Evolutionary conservation across 2,888 invertebrate species (phyloP).

Genomic region (Trissonchulus latispiculum): DNA sequence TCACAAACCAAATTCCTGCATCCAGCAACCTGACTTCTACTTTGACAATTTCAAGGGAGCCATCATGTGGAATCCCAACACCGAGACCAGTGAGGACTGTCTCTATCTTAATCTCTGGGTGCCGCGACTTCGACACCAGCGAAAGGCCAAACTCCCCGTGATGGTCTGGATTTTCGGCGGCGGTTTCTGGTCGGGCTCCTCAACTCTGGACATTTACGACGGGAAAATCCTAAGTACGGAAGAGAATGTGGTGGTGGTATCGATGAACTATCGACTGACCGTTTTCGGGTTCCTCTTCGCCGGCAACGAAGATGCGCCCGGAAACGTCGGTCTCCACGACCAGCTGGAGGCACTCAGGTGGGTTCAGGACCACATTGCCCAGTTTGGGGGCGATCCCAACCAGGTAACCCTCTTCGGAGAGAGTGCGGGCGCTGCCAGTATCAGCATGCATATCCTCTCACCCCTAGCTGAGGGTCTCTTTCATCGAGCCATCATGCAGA

Average conservation of each 20-base stretch:
- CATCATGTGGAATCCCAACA: conserved; percentile 94
- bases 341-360: conserved; percentile 72
- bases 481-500: conserved; percentile 67
- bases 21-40: conserved; percentile 75
- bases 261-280: conserved; percentile 88
- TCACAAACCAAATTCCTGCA: conserved; percentile 72
- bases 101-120: conserved; percentile 90
- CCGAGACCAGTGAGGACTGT: conserved; percentile 86
- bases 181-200: conserved; percentile 69
- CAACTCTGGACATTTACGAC: conserved; percentile 84
- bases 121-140: conserved; percentile 50
- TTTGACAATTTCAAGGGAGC: conserved; percentile 65
- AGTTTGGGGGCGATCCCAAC: conserved; percentile 37
- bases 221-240: conserved; percentile 74
- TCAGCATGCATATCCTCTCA: conserved; percentile 56
- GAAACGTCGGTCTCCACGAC: conserved; percentile 89
- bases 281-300: conserved; percentile 60
- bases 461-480: conserved; percentile 42
- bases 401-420: conserved; percentile 66
- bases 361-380: conserved; percentile 63
- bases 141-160: conserved; percentile 52
- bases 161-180: conserved; percentile 74
- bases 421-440: conserved; percentile 88
- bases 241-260: conserved; percentile 77
- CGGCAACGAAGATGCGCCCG: conserved; percentile 47